Conservation (phyloP, 2,888 invertebrate genomes). For the Anorthoa munda region DNA sequence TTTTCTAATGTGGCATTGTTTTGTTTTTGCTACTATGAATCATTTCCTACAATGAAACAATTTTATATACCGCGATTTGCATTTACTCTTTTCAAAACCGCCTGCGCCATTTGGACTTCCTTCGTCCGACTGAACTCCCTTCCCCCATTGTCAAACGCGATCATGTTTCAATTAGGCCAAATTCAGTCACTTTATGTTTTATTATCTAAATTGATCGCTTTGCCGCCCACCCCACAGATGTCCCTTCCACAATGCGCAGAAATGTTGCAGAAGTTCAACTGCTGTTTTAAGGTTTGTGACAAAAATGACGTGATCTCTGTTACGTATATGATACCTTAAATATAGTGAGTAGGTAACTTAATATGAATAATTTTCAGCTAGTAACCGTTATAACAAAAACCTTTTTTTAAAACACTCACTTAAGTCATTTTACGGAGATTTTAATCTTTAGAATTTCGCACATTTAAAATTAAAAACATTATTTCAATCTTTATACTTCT, state of each 20-base stretch:
- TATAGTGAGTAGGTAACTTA: too few species aligned
- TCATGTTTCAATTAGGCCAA: conserved; percentile 62
- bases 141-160: conserved; percentile 26
- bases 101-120: not conserved
- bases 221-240: conserved; percentile 58
- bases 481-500: too few species aligned
- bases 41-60: too few species aligned
- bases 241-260: conserved; percentile 28
- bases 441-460: too few species aligned
- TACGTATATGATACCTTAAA: not conserved
- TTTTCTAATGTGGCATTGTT: too few species aligned
- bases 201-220: conserved; percentile 60
- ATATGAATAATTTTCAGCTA: too few species aligned
- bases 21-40: too few species aligned
- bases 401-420: too few species aligned
- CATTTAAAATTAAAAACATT: too few species aligned
- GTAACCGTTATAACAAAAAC: too few species aligned
- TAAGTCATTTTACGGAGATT: too few species aligned
- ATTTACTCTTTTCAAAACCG: not conserved
- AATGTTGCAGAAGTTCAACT: conserved; percentile 32
- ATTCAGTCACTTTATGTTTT: conserved; percentile 59
- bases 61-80: not conserved
- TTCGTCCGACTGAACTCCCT: not conserved
- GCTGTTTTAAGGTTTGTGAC: not conserved
- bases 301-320: not conserved